Base-by-base conservation (phyloP, 2,888 invertebrate species). In the Ditula angustiorana region DNA sequence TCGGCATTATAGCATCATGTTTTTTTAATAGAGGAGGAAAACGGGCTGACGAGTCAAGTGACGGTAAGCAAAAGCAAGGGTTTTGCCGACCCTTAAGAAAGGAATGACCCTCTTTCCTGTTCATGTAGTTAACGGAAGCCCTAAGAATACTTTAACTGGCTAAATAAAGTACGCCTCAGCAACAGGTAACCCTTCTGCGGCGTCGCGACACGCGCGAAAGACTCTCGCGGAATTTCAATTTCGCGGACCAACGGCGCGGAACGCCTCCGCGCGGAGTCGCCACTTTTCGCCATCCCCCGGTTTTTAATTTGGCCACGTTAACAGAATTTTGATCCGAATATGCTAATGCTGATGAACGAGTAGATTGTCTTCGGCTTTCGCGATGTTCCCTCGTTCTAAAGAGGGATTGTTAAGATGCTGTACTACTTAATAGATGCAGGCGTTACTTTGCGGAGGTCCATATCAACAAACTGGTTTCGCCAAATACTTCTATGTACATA, bases 171-270 rank as follows among this genome's bases (percentile, higher is more conserved):
- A 23, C 23, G 19, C 10, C n/a, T 5, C 21, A 21, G 60, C 52
- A 53, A 55, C 46, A 46, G 53, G 44, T 61, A 50, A 50, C 50
- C 33, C 46, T 21, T 33, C n/a, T 2, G 16, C 8, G 2, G 33
- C 16, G 24, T 13, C 37, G 30, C 4, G 10, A 28, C 49, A 28
- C 7, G 16, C 16, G 33, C 16, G 26, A 3, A 23, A 10, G 24
- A n/a, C 13, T 11, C 33, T 23, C 11, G 16, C 47, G 56, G 62
- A 62, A 62, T 62, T 62, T 41, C 62, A 62, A 62, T 62, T 62
- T 55, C 62, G 37, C 62, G 62, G 10, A 23, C 56, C 62, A 62
- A 5, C 62, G 55, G 62, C 47, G 28, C 23, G 55, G 55, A 46
- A 41, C 56, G 11, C 5, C 5, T 37, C 11, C 33, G n/a, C 11